Percentiles rank a stretch among this genome's conserved stretches.
phyloP scores from a whole-genome alignment of 1,140 invertebrate species.

The Rhopalosiphum maidis region DNA sequence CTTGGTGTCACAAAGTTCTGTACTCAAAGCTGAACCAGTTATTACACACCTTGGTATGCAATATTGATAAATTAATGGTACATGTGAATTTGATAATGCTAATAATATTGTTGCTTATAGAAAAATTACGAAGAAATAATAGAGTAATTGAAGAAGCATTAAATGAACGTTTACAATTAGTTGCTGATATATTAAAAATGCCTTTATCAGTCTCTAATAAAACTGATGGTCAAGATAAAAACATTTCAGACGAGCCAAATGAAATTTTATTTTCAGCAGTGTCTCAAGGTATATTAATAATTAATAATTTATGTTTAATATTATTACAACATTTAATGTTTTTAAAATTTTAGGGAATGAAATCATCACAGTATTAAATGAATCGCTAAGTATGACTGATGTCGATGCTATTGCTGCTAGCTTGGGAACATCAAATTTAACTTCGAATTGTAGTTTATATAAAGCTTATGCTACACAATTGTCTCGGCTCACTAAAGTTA shows the following conservation, averaged over 20 bases:
- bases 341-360: slow-evolving; percentile 59
- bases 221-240: slow-evolving; percentile 61
- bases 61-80: background rate
- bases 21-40: slow-evolving; percentile 79
- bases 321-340: background rate
- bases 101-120: slow-evolving; percentile 63
- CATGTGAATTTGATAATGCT: background rate
- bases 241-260: slow-evolving; percentile 64
- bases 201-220: slow-evolving; percentile 71
- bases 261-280: slow-evolving; percentile 76
- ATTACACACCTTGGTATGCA: slow-evolving; percentile 77
- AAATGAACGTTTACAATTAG: slow-evolving; percentile 75
- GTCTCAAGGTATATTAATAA: slow-evolving; percentile 70
- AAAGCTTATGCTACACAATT: slow-evolving; percentile 37
- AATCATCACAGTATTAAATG: slow-evolving; percentile 62
- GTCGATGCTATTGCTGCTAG: slow-evolving; percentile 20
- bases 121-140: slow-evolving; percentile 76
- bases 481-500: slow-evolving; percentile 20
- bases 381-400: slow-evolving; percentile 57
- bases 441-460: slow-evolving; percentile 34
- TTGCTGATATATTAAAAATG: slow-evolving; percentile 79
- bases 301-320: background rate
- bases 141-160: slow-evolving; percentile 74
- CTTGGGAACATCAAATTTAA: slow-evolving; percentile 2
- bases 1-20: slow-evolving; percentile 74